These are phyloP conservation scores for Muscicapa comitata DNA, from an alignment of 2,797 vertebrate genomes.

Conservation along the genomic window DNA sequence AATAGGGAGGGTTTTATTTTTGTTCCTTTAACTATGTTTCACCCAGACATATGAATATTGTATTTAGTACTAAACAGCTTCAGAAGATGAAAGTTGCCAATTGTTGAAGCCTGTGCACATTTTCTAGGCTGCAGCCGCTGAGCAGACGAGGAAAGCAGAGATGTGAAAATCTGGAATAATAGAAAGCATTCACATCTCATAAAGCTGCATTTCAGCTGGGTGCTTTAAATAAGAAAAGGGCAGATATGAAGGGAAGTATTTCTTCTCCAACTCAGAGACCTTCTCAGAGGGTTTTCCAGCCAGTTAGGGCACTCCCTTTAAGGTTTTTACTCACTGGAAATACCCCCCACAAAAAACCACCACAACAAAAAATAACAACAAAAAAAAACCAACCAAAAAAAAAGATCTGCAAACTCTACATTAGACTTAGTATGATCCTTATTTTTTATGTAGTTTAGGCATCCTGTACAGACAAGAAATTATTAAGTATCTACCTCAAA, in stretches of 20 bases:
- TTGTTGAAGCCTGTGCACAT: neutral
- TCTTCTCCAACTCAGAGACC: neutral
- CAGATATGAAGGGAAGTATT: neutral
- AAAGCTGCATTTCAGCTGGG: neutral
- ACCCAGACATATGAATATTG: neutral
- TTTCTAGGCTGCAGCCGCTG: constrained; percentile 19
- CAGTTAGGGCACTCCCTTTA: neutral
- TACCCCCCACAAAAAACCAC: neutral
- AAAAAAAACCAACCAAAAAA: no score
- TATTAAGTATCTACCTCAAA: neutral
- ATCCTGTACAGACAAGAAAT: neutral
- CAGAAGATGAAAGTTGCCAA: neutral
- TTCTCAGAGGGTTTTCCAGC: neutral
- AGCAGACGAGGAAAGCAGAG: neutral
- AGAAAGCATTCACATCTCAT: neutral
- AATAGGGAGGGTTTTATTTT: neutral
- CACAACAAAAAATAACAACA: neutral
- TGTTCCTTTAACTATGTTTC: neutral
- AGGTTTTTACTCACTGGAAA: neutral
- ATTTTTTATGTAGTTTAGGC: neutral
- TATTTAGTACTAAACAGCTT: neutral
- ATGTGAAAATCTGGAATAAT: neutral
- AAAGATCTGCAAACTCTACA: neutral
- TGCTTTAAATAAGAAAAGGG: neutral
- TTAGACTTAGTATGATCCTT: neutral